Evolutionary conservation across 2,888 invertebrate species (phyloP), one percentile per base, ranked within the genome.

Genomic region (Melikaiella ostensackeni): DNA sequence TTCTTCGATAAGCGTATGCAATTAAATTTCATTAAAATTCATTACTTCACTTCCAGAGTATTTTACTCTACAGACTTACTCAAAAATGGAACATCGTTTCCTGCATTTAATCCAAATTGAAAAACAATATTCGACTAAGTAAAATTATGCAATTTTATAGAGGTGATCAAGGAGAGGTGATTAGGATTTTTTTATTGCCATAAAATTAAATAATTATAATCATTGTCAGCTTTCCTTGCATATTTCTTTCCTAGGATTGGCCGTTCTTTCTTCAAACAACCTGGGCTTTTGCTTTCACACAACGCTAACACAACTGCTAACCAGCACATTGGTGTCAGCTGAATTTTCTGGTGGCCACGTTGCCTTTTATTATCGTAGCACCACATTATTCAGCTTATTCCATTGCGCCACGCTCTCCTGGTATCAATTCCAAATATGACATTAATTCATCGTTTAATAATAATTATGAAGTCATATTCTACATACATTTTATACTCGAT

Each of bases 351-450:
- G 91, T 93, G 92, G 93, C 92, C 93, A 92, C 94, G 94, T 92
- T 88, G 86, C 79, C 88, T 84, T 89, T 85, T 83, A 88, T 86
- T 83, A 82, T 91, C 94, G 94, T 94, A 94, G 94, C 94, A 94
- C 94, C 94, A 94, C 94, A 94, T 94, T 94, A 94, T 94, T 94
- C 94, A 94, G 94, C 94, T 94, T 94, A 92, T 91, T 92, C 92
- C 92, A 90, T 82, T 86, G 84, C 82, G 86, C 79, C 74, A 82
- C 80, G 81, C 85, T 83, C 85, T 83, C 82, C 85, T 86, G 84
- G 83, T 85, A 83, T 81, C 84, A 82, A 62, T 75, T 79, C 64
- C n/a, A 50, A 75, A 75, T 63, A 57, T 35, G 55, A 13, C 8
- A 66, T 76, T 61, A 74, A 61, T 55, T 33, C 21, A 77, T 59